Evolutionary conservation across 2,888 invertebrate species (phyloP), one percentile per base, ranked within the genome.

Genomic region (Sinodicranocentrus sp.): DNA sequence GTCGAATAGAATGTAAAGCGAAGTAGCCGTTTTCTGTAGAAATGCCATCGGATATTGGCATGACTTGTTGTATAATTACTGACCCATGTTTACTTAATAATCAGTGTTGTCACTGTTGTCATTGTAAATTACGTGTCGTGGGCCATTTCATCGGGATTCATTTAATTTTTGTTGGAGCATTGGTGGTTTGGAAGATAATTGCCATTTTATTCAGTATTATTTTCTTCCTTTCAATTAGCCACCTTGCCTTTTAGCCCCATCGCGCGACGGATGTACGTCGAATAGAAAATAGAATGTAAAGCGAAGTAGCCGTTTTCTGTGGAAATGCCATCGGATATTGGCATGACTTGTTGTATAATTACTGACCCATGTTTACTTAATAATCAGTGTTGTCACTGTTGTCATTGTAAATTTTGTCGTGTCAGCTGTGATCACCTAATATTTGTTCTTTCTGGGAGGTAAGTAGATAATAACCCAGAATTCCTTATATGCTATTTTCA

Each of bases 381-480:
- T 39, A 5, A 39, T 39, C 10, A 48, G 48, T 13, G 39, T n/a
- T 48, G n/a, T 48, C 48, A 6, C 48, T 10, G n/a, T n/a, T 48
- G 48, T 48, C 48, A 48, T n/a, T 48, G n/a, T 48, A 48, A 48
- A 48, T 48, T 48, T n/a, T 48, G 3, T 6, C 17, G n/a, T 48
- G 48, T n/a, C 48, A 48, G n/a, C 48, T 48, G 48, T n/a, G 48
- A 48, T 6, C 48, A 48, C 48, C 48, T 48, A 48, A 48, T 48
- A 48, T 48, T 48, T 48, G 48, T 48, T 48, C 10, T 48, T 39
- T 48, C 48, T 10, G 48, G 48, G 48, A 48, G 48, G 48, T 48
- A 48, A 48, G 48, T n/a, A 70, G n/a, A n/a, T n/a, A n/a, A n/a
- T 52, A 54, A n/a, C 70, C 26, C 28, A 48, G 70, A 54, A 70